Evolutionary conservation across 2,797 vertebrate species (phyloP).

Genomic region (Gorsachius magnificus): DNA sequence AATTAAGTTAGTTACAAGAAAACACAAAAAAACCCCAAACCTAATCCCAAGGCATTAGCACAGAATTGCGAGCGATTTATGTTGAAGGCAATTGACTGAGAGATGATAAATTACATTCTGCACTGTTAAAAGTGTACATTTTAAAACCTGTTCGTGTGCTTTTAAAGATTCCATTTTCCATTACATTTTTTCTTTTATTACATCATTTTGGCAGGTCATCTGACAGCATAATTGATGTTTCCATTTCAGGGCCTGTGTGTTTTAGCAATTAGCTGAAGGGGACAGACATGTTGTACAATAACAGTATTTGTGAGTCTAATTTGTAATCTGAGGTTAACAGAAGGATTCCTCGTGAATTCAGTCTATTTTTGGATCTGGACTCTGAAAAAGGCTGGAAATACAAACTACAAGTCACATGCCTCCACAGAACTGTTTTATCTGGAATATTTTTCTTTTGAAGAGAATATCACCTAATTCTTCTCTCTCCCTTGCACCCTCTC

Average conservation of each 20-base stretch:
- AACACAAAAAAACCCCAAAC: not conserved
- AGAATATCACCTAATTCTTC: not conserved
- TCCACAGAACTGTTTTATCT: not conserved
- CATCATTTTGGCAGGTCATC: not conserved
- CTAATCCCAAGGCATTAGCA: not conserved
- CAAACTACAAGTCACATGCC: not conserved
- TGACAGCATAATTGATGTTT: conserved; percentile 20
- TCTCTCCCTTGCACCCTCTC: not conserved
- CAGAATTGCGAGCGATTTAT: not conserved
- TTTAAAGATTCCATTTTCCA: conserved; percentile 1
- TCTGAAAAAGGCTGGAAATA: not conserved
- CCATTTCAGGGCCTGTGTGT: not conserved
- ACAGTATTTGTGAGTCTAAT: not conserved
- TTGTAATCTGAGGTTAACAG: not conserved
- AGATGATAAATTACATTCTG: not conserved
- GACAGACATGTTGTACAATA: not conserved
- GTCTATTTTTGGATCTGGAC: not conserved
- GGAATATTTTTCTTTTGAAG: not conserved
- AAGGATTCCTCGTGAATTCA: not conserved
- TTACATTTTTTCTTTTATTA: not conserved
- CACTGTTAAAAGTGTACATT: not conserved
- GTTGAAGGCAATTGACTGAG: not conserved
- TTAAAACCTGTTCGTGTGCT: not conserved
- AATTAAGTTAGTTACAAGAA: not conserved
- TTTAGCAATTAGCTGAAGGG: conserved; percentile 19